A percentile compares a stretch with the other conserved stretches of the same genome.
Evolutionary conservation across 2,888 invertebrate genomes (phyloP).

Genomic region (Noctua fimbriata): DNA sequence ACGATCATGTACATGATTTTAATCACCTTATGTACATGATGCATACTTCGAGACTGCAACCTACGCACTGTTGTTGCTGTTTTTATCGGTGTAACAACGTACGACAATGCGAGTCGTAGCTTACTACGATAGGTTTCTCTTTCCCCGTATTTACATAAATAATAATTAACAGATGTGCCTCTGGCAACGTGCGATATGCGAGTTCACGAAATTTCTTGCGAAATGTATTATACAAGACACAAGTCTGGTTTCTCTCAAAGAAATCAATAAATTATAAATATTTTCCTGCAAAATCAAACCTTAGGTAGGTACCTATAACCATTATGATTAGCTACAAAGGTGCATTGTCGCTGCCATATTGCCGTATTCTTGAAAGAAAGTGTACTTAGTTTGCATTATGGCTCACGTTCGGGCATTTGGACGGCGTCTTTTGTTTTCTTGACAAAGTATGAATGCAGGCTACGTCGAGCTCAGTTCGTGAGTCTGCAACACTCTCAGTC

Average conservation of each 20-base stretch:
- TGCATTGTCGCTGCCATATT: conserved; percentile 47
- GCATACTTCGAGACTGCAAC: not conserved
- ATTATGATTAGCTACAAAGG: conserved; percentile 28
- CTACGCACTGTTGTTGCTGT: not conserved
- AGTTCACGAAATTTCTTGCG: conserved; percentile 70
- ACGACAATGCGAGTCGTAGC: conserved; percentile 20
- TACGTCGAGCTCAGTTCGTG: conserved; percentile 57
- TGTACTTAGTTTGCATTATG: conserved; percentile 42
- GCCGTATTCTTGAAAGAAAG: conserved; percentile 59
- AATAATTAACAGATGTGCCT: conserved; percentile 70
- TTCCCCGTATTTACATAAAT: conserved; percentile 72
- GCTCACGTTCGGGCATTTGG: conserved; percentile 48
- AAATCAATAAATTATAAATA: conserved; percentile 15
- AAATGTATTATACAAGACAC: conserved; percentile 69
- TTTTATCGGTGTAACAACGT: conserved; percentile 8
- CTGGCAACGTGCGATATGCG: conserved; percentile 57
- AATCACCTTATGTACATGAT: too few relatives aligned
- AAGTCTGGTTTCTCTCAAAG: conserved; percentile 10
- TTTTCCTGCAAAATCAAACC: conserved; percentile 17
- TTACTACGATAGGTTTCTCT: conserved; percentile 62
- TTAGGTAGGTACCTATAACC: not conserved
- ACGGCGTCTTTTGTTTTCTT: conserved; percentile 57
- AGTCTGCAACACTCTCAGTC: conserved; percentile 53
- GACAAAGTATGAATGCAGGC: conserved; percentile 45
- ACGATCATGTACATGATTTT: too few relatives aligned